Conservation (phyloP, 2,888 invertebrate species). For the Prosapia bicincta region DNA sequence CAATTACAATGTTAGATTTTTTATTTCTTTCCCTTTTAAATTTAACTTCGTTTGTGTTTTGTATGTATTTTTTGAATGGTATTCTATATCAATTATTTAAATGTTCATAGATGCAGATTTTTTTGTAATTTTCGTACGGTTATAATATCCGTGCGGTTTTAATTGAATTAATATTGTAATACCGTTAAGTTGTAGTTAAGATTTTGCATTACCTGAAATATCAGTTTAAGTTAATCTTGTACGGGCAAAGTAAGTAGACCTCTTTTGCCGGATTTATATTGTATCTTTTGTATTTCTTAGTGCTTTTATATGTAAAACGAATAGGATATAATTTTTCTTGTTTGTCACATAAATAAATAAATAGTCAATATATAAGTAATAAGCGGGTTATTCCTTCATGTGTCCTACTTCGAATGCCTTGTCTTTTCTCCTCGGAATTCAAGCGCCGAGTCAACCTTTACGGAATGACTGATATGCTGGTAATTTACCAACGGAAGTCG, state of each 20-base stretch:
- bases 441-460: background rate
- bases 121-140: background rate
- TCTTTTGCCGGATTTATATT: background rate
- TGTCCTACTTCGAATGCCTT: background rate
- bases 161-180: background rate
- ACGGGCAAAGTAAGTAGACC: background rate
- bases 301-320: slow-evolving; percentile 2
- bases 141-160: background rate
- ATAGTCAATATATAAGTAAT: background rate
- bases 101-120: background rate
- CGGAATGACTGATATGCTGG: background rate
- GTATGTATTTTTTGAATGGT: background rate
- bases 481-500: background rate
- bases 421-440: background rate
- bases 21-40: background rate
- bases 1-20: background rate
- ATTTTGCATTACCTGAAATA: background rate
- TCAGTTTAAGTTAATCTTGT: background rate
- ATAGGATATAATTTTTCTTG: background rate
- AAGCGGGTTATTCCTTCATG: background rate
- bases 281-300: background rate
- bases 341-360: background rate
- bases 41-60: background rate
- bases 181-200: background rate
- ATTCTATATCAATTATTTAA: background rate